Evolutionary conservation across 2,113 vertebrate genomes (phyloP).

Genomic region (Pseudorectes ferrugineus): DNA sequence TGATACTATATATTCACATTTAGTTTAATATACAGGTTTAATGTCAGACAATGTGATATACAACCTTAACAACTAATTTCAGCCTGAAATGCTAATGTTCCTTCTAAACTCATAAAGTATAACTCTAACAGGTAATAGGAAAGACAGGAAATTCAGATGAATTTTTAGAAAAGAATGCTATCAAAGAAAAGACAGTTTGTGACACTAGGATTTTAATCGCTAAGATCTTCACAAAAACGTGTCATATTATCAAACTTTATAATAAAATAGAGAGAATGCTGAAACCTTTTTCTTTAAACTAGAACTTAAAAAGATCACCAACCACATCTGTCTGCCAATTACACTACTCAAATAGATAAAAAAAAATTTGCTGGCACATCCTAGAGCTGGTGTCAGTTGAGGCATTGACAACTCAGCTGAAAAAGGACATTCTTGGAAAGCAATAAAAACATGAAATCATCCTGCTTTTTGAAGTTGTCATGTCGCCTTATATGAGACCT

Average conservation of each 20-base stretch:
- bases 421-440: background rate
- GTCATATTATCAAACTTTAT: background rate
- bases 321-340: background rate
- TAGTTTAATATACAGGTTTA: background rate
- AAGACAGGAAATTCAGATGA: background rate
- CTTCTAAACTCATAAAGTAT: background rate
- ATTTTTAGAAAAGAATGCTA: background rate
- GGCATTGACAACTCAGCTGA: background rate
- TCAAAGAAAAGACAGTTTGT: background rate
- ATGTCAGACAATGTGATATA: background rate
- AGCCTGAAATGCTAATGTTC: background rate
- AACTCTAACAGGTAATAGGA: background rate
- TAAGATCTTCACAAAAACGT: rapidly evolving
- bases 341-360: rapidly evolving
- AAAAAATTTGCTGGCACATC: background rate
- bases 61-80: background rate
- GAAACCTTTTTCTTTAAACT: background rate
- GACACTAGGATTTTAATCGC: background rate
- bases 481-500: background rate
- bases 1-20: background rate
- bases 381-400: background rate
- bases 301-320: background rate
- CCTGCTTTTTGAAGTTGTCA: background rate
- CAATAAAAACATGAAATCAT: background rate
- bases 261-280: background rate